phyloP scores from a whole-genome alignment of 2,888 invertebrate species.

The Pinctada fucata region DNA sequence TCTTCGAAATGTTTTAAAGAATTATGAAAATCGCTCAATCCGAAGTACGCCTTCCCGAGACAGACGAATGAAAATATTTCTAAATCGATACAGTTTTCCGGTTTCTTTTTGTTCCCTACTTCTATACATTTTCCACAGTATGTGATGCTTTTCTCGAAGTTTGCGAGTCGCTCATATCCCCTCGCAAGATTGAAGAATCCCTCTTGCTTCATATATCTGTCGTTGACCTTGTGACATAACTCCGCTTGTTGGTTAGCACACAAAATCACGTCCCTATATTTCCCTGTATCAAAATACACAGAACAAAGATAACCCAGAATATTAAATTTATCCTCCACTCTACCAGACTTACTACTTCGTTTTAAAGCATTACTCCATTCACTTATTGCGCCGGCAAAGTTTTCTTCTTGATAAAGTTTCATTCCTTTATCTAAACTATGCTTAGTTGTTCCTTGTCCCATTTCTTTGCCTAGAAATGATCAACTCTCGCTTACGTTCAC shows the following conservation, averaged over 20 bases:
- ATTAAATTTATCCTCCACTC: conserved; percentile 27
- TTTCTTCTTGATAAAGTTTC: conserved; percentile 22
- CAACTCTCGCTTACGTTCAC: no score
- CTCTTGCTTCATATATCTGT: conserved; percentile 22
- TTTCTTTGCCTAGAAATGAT: neutral
- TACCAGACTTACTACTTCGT: conserved; percentile 27
- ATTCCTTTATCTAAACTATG: conserved; percentile 35
- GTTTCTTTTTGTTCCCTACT: neutral
- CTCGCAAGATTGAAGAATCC: conserved; percentile 36
- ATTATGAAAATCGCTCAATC: conserved; percentile 29
- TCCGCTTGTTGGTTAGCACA: conserved; percentile 36
- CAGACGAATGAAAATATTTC: conserved; percentile 24
- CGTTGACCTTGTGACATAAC: conserved; percentile 14
- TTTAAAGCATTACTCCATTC: conserved; percentile 38
- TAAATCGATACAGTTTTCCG: conserved; percentile 2
- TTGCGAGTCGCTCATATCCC: conserved; percentile 33
- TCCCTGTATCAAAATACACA: conserved; percentile 38
- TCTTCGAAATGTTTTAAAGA: conserved; percentile 32
- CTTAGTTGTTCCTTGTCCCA: conserved; percentile 39
- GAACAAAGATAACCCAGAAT: conserved; percentile 33
- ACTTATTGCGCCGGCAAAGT: conserved; percentile 26
- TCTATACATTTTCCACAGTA: conserved; percentile 34
- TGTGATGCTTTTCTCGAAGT: conserved; percentile 31
- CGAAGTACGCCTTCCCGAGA: conserved; percentile 31
- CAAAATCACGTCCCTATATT: conserved; percentile 29